Base-by-base conservation (phyloP, 2,113 vertebrate species). In the Eonycteris spelaea region DNA sequence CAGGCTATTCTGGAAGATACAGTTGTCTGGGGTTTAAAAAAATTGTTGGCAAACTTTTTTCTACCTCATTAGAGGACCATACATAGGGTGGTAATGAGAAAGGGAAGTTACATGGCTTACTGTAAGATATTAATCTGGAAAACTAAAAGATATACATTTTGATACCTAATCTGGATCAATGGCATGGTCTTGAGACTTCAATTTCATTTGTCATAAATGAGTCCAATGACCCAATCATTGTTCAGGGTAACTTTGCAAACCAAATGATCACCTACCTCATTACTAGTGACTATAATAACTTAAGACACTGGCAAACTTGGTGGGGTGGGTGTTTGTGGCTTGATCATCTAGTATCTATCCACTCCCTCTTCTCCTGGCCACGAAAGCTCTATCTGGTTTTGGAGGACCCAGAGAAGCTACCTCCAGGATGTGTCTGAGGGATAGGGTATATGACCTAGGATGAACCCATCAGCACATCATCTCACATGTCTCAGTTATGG, bases 91-190 rank as follows among this genome's bases (percentile, higher is more conserved):
- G 14, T 70, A 57, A 90, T 70, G 43, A 88, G 67, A 94, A 92
- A 77, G 24, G 61, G 55, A 94, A 84, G 30, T 94, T 83, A 83
- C 35, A 59, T 48, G 33, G 24, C 51, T 84, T 74, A 73, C 7
- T 71, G 6, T 22, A 94, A 97, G 40, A 70, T 5, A 55, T 61
- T 68, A 78, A 19, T 80, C 43, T 73, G 38, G 43, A 94, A 97
- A 97, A 87, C 78, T 35, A 57, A 85, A 92, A 94, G 79, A 75
- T 30, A 68, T 11, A 30, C 77, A 89, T 70, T 95, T 95, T 94
- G 48, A 51, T 90, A 93, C n/a, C 38, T 95, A 91, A 90, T 94
- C 71, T 92, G 30, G 61, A 85, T 92, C 75, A 65, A 86, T 84
- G 57, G 18, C 53, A 1, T 77, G n/a, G 10, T n/a, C 61, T 77